These are phyloP conservation scores for Drosophila setifemur DNA, from an alignment of 1,140 invertebrate species.

Conservation along the genomic window DNA sequence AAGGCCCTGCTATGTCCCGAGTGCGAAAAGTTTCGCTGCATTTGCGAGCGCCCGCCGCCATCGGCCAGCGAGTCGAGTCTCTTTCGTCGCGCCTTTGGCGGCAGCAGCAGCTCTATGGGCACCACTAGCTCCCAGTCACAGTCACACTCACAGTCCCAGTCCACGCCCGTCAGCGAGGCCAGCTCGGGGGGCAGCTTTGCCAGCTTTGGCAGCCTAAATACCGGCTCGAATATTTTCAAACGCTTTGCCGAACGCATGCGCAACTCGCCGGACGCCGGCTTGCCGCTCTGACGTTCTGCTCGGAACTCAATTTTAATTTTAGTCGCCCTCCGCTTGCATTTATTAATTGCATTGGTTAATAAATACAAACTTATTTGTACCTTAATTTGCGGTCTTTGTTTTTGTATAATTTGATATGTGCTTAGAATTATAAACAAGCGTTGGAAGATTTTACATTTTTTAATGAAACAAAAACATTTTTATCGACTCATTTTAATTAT, in stretches of 20 bases:
- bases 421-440: too few species aligned
- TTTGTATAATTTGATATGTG: too few species aligned
- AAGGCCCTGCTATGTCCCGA: constrained; percentile 77
- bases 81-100: constrained; percentile 69
- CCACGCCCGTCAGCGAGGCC: constrained; percentile 49
- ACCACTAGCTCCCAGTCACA: constrained; percentile 11
- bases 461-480: too few species aligned
- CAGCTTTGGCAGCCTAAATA: constrained; percentile 52
- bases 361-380: constrained; percentile 61
- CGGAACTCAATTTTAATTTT: constrained; percentile 26
- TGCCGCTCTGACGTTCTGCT: constrained; percentile 26
- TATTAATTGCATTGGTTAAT: constrained; percentile 62
- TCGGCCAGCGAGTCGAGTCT: constrained; percentile 53
- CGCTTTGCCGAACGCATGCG: constrained; percentile 78
- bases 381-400: constrained; percentile 38
- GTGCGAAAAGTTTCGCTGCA: constrained; percentile 81
- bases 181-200: constrained; percentile 32
- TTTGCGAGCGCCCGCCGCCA: constrained; percentile 61
- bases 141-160: constrained; percentile 9
- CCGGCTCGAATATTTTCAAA: constrained; percentile 77
- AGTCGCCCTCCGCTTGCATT: constrained; percentile 54
- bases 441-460: too few species aligned
- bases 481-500: too few species aligned
- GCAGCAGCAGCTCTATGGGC: constrained; percentile 45
- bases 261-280: constrained; percentile 40